Conservation (phyloP, 2,113 vertebrate species). For the human region DNA sequence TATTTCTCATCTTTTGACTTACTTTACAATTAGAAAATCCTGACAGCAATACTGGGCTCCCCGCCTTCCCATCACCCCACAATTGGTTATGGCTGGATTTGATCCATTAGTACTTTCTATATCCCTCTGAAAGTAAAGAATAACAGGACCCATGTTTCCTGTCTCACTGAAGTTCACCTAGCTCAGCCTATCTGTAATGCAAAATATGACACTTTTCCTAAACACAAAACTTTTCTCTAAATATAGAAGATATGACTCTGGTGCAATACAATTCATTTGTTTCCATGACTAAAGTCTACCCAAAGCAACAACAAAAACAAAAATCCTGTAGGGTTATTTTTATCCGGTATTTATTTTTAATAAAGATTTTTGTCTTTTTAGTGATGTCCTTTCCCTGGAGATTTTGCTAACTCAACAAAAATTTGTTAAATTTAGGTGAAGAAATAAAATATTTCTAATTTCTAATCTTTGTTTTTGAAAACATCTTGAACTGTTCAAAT, state of each 20-base stretch:
- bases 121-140: background rate
- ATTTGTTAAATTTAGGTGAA: background rate
- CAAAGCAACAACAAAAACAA: background rate
- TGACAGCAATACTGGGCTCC: background rate
- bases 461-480: background rate
- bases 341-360: background rate
- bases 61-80: no score
- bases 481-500: background rate
- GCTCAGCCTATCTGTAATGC: background rate
- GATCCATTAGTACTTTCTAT: background rate
- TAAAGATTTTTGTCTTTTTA: background rate
- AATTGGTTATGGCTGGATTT: background rate
- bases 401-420: background rate
- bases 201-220: background rate
- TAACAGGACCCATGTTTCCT: background rate
- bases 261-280: background rate
- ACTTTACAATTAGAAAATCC: background rate
- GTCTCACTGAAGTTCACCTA: background rate
- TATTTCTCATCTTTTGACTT: background rate
- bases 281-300: background rate
- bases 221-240: background rate
- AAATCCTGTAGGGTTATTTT: background rate
- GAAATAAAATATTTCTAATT: background rate
- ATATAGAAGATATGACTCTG: background rate
- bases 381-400: background rate